Base-by-base conservation (phyloP, 2,888 invertebrate genomes). In the Dicycla oo region DNA sequence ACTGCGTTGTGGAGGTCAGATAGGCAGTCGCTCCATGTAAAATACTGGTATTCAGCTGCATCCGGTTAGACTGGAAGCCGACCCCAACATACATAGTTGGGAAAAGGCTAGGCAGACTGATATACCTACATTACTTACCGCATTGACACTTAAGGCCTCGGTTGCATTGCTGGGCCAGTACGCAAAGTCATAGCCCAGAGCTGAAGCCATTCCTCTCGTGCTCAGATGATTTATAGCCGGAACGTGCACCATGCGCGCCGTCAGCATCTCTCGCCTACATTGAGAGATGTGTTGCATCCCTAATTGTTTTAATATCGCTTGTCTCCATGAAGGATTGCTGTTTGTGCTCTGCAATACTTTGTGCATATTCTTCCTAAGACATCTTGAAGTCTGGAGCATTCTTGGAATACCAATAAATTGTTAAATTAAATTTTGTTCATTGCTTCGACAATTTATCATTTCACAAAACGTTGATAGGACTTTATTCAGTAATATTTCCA, bases 151-250 rank as follows among this genome's bases (percentile, higher is more conserved):
- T 43, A 57, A 63, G 63, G 57, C 23, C 34, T 38, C 30, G 54
- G 15, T 30, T 26, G 15, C 7, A 26, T 56, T 60, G 45, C 63
- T 56, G 45, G 64, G 56, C 84, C 78, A 73, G 75, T 90, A 90
- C 90, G 88, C 87, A 86, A 54, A 63, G 58, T 62, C 69, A 49
- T 65, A 72, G 78, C 73, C 30, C 67, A 38, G 38, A 30, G 38
- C 38, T 13, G 56, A 15, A 40, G 45, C 71, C 82, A 80, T 87
- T 82, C 74, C 83, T 85, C 84, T 76, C 80, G 78, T 73, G 10
- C 38, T n/a, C 68, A 23, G 78, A 90, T 93, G 94, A 93, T 94
- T 93, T 93, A 93, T 84, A 76, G 84, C 73, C 71, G 76, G 67
- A 63, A 78, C 91, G 91, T 91, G 91, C 87, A 87, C 73, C 84